These are phyloP conservation scores for Acanthaster planci DNA, from an alignment of 35 echinoderm and acorn worm species.

Conservation along the genomic window DNA sequence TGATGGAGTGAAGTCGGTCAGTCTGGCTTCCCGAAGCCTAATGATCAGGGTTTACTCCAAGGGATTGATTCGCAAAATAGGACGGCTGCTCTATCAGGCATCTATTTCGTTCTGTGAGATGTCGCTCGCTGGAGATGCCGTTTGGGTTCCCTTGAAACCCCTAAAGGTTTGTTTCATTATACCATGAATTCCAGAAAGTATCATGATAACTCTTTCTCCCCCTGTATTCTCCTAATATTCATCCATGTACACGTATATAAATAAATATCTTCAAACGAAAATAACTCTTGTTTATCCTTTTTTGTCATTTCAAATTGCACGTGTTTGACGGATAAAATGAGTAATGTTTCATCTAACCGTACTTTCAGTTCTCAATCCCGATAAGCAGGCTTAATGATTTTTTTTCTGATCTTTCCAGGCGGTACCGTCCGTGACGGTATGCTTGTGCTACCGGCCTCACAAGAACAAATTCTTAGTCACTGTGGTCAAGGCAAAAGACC, in stretches of 20 bases:
- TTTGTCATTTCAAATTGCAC: too few species aligned
- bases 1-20: not conserved
- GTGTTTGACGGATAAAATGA: too few species aligned
- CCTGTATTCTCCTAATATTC: too few species aligned
- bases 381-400: too few species aligned
- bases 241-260: too few species aligned
- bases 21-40: not conserved
- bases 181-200: too few species aligned
- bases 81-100: not conserved
- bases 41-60: not conserved
- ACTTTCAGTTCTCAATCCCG: too few species aligned
- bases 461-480: conserved; percentile 1
- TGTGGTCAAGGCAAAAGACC: not conserved
- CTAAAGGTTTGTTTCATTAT: too few species aligned
- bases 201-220: too few species aligned
- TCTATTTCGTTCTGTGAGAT: not conserved
- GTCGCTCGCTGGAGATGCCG: not conserved
- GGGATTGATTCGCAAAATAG: not conserved
- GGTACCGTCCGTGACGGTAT: not conserved
- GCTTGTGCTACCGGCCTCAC: not conserved
- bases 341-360: too few species aligned
- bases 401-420: not conserved
- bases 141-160: not conserved
- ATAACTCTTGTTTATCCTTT: too few species aligned
- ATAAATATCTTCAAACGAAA: too few species aligned